Percentiles rank a stretch among this genome's conserved stretches.
These are phyloP conservation scores for Archegozetes longisetosus DNA, from an alignment of 1,140 invertebrate genomes.

Conservation along the genomic window DNA sequence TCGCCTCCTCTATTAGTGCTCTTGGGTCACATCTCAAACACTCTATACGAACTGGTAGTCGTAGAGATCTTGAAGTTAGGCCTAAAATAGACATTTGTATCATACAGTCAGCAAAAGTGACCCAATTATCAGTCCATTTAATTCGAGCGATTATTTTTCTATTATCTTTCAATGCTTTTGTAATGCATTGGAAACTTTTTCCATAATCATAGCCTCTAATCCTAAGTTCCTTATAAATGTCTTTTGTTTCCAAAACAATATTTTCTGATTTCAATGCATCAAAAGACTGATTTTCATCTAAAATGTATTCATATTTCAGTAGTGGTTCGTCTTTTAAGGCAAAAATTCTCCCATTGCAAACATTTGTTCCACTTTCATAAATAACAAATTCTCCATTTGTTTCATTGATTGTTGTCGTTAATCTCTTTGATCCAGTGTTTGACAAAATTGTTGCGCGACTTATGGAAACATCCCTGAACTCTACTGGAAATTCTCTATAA, in stretches of 20 bases:
- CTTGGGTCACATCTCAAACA: conserved; percentile 34
- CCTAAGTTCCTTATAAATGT: too few relatives aligned
- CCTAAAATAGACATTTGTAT: too few relatives aligned
- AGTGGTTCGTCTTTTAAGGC: too few relatives aligned
- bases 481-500: conserved; percentile 49
- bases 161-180: too few relatives aligned
- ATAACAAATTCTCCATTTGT: conserved; percentile 79
- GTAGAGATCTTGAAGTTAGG: too few relatives aligned
- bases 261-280: too few relatives aligned
- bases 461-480: conserved; percentile 72
- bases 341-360: conserved; percentile 56
- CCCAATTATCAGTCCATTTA: too few relatives aligned
- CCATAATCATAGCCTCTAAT: too few relatives aligned
- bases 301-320: too few relatives aligned
- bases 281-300: too few relatives aligned
- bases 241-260: conserved; percentile 38
- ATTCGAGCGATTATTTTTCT: conserved; percentile 30
- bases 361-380: conserved; percentile 63
- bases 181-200: too few relatives aligned
- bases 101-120: too few relatives aligned
- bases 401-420: conserved; percentile 69
- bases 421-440: conserved; percentile 52
- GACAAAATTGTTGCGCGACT: conserved; percentile 78
- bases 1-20: neutral
- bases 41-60: conserved; percentile 71